A percentile compares a stretch with the other conserved stretches of the same genome.
phyloP scores from a whole-genome alignment of 1,140 invertebrate genomes.

The Drosophila littoralis region DNA sequence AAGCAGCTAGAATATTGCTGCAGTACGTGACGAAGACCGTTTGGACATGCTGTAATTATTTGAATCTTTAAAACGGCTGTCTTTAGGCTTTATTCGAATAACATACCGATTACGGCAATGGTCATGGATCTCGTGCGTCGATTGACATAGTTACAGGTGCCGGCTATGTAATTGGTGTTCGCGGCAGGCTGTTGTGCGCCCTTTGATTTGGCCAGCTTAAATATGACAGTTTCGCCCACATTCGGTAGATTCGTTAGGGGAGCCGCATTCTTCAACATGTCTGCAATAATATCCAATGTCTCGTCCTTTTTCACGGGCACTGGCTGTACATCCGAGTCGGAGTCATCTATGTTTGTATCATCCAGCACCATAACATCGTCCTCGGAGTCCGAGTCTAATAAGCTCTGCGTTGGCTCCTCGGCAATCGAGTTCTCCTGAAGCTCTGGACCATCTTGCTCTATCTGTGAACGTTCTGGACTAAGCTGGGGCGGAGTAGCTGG shows the following conservation, averaged over 20 bases:
- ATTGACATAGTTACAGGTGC: slow-evolving; percentile 56
- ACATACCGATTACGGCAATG: slow-evolving; percentile 45
- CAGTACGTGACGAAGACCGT: background rate
- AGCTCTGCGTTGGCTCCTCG: slow-evolving; percentile 1
- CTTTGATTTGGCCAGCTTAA: slow-evolving; percentile 45
- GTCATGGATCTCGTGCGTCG: slow-evolving; percentile 52
- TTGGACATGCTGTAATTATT: slow-evolving; percentile 10
- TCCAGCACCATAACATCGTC: slow-evolving; percentile 70
- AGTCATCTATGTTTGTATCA: slow-evolving; percentile 50
- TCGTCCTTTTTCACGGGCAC: slow-evolving; percentile 4
- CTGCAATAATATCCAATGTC: slow-evolving; percentile 16
- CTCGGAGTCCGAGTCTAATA: slow-evolving; percentile 47
- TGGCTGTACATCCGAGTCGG: slow-evolving; percentile 43
- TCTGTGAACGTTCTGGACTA: background rate
- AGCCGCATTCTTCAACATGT: slow-evolving; percentile 35
- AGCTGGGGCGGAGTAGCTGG: background rate
- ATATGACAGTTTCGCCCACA: slow-evolving; percentile 50
- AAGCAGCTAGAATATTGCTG: slow-evolving; percentile 35
- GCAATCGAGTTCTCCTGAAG: background rate
- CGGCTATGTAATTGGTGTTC: slow-evolving; percentile 43
- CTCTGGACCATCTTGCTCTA: background rate
- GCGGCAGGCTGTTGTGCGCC: background rate
- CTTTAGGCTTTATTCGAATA: background rate
- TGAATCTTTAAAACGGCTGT: background rate
- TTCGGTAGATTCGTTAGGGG: slow-evolving; percentile 35